Evolutionary conservation across 53 echinoderm and acorn worm genomes (phyloP), one percentile per base, ranked within the genome.

Genomic region (Henricia sp.): DNA sequence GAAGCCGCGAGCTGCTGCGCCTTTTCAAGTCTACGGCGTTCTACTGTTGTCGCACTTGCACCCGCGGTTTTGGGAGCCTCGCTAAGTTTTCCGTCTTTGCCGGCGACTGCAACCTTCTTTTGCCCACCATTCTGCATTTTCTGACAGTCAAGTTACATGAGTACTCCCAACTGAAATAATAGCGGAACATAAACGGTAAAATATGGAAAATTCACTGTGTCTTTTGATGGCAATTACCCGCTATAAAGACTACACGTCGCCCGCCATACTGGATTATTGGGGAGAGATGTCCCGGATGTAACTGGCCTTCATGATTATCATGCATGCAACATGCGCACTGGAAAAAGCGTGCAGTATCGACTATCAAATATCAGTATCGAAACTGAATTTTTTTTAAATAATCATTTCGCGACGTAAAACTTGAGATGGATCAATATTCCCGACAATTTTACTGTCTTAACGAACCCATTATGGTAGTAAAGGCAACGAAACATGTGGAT

Each of bases 121-220:
- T 92, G 89, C 68, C 89, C 95, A 94, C 91, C 92, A 94, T 94
- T 92, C 95, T 92, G 95, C 95, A 94, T 94, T 92, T 94, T 94
- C 92, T 72, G 85, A 89, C 82, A 85, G 74, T 50, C 74, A 50
- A 74, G 54, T 85, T 85, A 85, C 86, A 85, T 85, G 72, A 73
- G 86, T 65, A 85, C 63, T 85, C 64, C 58, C 24, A 24, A 10
- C 51, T 73, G 74, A 85, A 85, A 66, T 37, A 59, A 63, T 36
- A 64, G 66, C 74, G 52, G 35, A 44, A 64, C 37, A 85, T 85
- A 62, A 38, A 65, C 63, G 14, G 65, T 64, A 44, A 50, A 74
- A 85, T 25, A 65, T 74, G 34, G 86, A 57, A 26, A 42, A 80
- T 64, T 80, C 50, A 30, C 33, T 44, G 80, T 80, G 50, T 80